These are phyloP conservation scores for Scaptomyza cyrtandrae DNA, from an alignment of 2,888 invertebrate genomes.

Conservation along the genomic window DNA sequence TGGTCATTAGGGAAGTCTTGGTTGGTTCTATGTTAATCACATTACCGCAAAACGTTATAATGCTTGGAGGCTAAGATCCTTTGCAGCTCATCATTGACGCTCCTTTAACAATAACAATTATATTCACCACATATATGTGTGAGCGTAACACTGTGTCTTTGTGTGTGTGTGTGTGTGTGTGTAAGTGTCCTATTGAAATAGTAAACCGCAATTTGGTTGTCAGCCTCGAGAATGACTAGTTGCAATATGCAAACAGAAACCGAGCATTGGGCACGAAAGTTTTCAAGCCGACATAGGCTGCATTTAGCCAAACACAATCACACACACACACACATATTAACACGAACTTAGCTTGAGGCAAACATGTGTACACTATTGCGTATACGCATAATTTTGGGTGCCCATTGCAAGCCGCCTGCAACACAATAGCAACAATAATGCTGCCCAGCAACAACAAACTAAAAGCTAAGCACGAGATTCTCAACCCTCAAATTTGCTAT, in stretches of 20 bases:
- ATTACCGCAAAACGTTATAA: slow-evolving; percentile 79
- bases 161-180: slow-evolving; percentile 22
- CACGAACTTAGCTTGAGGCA: slow-evolving; percentile 6
- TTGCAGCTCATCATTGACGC: slow-evolving; percentile 34
- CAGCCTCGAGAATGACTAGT: slow-evolving; percentile 48
- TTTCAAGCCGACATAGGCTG: slow-evolving; percentile 9
- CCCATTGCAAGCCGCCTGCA: slow-evolving; percentile 35
- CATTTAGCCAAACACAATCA: slow-evolving; percentile 7
- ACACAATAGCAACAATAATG: slow-evolving; percentile 16
- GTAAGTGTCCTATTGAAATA: slow-evolving; percentile 58
- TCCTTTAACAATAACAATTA: slow-evolving; percentile 76
- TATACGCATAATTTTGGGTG: slow-evolving; percentile 51
- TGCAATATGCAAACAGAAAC: slow-evolving; percentile 67
- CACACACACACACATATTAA: not conserved
- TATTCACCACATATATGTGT: slow-evolving; percentile 51
- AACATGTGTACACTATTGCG: slow-evolving; percentile 18
- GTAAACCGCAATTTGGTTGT: slow-evolving; percentile 73
- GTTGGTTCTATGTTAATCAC: slow-evolving; percentile 68
- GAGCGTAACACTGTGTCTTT: not conserved
- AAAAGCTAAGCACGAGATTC: slow-evolving; percentile 30
- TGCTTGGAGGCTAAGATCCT: slow-evolving; percentile 52
- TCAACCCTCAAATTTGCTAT: slow-evolving; percentile 28
- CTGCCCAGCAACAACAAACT: slow-evolving; percentile 47
- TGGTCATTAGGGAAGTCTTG: slow-evolving; percentile 69
- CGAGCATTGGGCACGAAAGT: slow-evolving; percentile 18